Evolutionary conservation across 2,113 vertebrate species (phyloP), one percentile per base, ranked within the genome.

Genomic region (Empidonax alnorum): DNA sequence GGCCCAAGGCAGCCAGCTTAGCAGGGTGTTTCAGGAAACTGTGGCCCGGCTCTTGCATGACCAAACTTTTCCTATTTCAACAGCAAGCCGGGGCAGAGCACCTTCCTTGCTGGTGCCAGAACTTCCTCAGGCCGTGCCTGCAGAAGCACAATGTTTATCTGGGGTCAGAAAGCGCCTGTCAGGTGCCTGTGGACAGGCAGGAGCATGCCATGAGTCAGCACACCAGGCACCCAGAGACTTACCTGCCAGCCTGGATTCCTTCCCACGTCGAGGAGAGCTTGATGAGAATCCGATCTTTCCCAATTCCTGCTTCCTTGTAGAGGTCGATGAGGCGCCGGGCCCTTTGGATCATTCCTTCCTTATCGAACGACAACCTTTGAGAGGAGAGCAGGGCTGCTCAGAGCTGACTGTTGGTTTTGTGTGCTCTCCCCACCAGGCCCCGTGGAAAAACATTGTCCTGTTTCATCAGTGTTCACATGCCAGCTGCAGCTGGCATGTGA

Each of bases 251-350:
- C 98, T 99, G 99, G 85, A 99, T 99, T 28, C 99, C 99, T 63
- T 99, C 99, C 99, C 99, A 99, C 0, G 99, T 99, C 1, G 99
- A 99, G 0, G 99, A 98, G 33, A 99, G 98, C 97, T 99, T 99
- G 91, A 99, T 99, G 59, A 99, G 98, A 47, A 99, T 97, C 1
- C 99, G 98, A 7, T 99, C 98, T 95, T 99, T 99, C 92, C 96
- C 75, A 73, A 99, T 89, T 7, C 99, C 99, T 1, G 98, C 98
- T 59, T 99, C 99, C 89, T 99, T 97, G 59, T 99, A 99, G 14
- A 99, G 98, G 55, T 98, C 97, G 3, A 99, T 99, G 92, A 99
- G 98, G 83, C 93, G 98, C 74, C 94, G 97, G 55, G 99, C 99
- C 31, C 98, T 98, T 16, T 98, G 93, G 73, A 99, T 97, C 99